Base-by-base conservation (phyloP, 37 sponge, comb jelly and placozoan genomes). In the Haliclona indistincta region DNA sequence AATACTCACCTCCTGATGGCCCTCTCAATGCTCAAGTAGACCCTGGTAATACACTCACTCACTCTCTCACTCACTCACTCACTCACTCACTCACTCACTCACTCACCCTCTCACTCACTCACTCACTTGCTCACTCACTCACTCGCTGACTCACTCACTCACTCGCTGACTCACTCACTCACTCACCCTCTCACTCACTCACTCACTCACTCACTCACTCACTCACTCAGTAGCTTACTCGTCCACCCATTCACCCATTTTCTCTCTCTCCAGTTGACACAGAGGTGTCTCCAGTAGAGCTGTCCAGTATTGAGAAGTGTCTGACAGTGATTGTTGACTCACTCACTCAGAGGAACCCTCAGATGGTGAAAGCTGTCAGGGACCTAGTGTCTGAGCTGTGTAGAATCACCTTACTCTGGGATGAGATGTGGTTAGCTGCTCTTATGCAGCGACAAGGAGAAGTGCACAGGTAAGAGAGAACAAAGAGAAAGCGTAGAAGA, bases 371-470 rank as follows among this genome's bases (percentile, higher is more conserved):
- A 37, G 90, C 86, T n/a, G 90, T 89, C 8, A 44, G 79, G 45
- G 77, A 82, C 39, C 81, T 95, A 42, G 90, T 95, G 30, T 52
- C 77, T 6, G 96, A 95, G 65, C 81, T 95, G 44, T 85, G 86
- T 56, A 77, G 96, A 3, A 84, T 95, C 67, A 87, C 93, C 4
- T 80, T 95, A 23, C 87, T 95, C 22, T 95, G 96, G 96, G 96
- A 95, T 28, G 96, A 95, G 80, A 84, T 93, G 84, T 95, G 96
- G 96, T 63, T 95, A 49, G 94, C 92, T 2, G 86, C 95, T 29
- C 86, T 95, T 43, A 86, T 85, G 81, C 93, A 89, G 82, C 51
- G 94, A 34, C 94, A 93, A 65, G 86, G 85, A 60, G 94, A 93
- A 32, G 90, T 88, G 32, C 91, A 87, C 51, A 76, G 94, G 91